Evolutionary conservation across 2,797 vertebrate species (phyloP), one percentile per base, ranked within the genome.

Genomic region (Centropyge bicolor): DNA sequence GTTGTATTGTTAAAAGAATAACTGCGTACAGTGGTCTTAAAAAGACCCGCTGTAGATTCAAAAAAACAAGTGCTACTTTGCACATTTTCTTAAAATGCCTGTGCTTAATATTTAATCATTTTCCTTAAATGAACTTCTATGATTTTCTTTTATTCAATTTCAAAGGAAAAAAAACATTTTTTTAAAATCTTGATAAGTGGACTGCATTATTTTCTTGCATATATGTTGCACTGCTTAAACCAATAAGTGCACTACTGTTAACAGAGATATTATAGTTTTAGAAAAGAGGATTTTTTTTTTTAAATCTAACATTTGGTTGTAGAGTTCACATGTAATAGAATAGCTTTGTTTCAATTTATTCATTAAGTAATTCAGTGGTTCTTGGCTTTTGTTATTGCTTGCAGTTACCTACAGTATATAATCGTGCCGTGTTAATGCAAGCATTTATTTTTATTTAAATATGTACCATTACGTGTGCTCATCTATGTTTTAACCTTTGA

Each of bases 211-310:
- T 95, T 95, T 95, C 92, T 95, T 95, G 94, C 95, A 94, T 95
- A 95, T 95, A 95, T 95, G 95, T 96, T 96, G 95, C 95, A 96
- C 95, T 96, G 95, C 95, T 95, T 95, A 95, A 95, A 95, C 95
- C 95, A 94, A 95, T 95, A 96, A 96, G 95, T 96, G 95, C 95
- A 96, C 95, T 96, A 96, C 95, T 96, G 95, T 95, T 96, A 95
- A 95, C 94, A 95, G 94, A 95, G 94, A 94, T 94, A 91, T 94
- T 94, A 92, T 95, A 95, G 94, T 95, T 95, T 94, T 95, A 92
- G 91, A 91, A 93, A 94, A 93, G 81, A 92, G 66, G 71, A 80
- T 92, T 92, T 89, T 87, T 89, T 90, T 89, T 93, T 88, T 86
- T 85, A 74, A 86, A 92, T 92, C 88, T 90, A 88, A 93, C 92